Evolutionary conservation across 1,140 invertebrate genomes (phyloP), one percentile per base, ranked within the genome.

Genomic region (Ips typographus): DNA sequence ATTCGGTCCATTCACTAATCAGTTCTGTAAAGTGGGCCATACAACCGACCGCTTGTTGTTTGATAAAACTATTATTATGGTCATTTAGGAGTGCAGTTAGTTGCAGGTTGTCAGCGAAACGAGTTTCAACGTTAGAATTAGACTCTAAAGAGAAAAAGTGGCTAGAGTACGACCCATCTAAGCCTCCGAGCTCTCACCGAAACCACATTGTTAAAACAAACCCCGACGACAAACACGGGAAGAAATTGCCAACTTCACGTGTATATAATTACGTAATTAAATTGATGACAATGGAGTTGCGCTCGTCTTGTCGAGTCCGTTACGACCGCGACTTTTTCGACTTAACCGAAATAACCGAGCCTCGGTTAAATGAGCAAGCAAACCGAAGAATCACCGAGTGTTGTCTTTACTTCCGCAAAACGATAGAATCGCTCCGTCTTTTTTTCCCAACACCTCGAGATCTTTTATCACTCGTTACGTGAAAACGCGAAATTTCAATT

Each of bases 401-500:
- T 22, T 6, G 44, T 56, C 39, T n/a, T 39, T 2, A 6, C 37
- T 56, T 38, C 53, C 37, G 2, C 53, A 56, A 56, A 56, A n/a
- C 22, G 53, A 56, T 56, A 56, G 4, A 56, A 56, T 56, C 53
- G 37, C 39, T 36, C 22, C 7, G n/a, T 39, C 3, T 4, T 40
- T 66, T 66, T 66, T 66, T 66, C 64, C 53, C 64, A 66, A 57
- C 64, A 66, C 52, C 64, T 57, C 52, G 53, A 56, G 64, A 66
- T 66, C 64, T 57, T 57, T 40, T 66, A 66, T 66, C 64, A 58
- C 40, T 66, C 64, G 64, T 66, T 66, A 66, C 53, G n/a, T 47
- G 56, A 58, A 66, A 66, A 56, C 55, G 64, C 52, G 42, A 66
- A 66, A 66, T 57, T 66, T 66, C 55, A 41, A 57, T 66, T 66